phyloP scores from a whole-genome alignment of 2,888 invertebrate species.

The Apoda limacodes region DNA sequence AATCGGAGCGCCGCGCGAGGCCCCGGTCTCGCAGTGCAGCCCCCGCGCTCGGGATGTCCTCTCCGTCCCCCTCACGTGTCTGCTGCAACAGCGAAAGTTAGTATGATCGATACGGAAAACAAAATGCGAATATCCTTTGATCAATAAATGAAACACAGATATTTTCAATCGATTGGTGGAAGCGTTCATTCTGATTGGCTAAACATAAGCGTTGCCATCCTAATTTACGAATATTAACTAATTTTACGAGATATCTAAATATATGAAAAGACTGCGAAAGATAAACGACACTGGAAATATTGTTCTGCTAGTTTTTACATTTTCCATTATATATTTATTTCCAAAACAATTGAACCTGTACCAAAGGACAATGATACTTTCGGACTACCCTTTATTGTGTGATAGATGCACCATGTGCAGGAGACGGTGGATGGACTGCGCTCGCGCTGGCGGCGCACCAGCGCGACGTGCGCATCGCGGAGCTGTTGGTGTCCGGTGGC shows the following conservation, averaged over 20 bases:
- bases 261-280: no score
- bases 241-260: no score
- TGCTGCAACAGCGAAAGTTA: constrained; percentile 27
- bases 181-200: no score
- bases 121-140: no score
- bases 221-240: no score
- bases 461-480: constrained; percentile 76
- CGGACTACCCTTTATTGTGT: constrained; percentile 4
- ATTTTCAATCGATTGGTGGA: no score
- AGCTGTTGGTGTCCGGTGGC: constrained; percentile 81
- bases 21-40: constrained; percentile 29
- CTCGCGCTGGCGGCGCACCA: constrained; percentile 51
- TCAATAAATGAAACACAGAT: no score
- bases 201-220: no score
- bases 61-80: constrained; percentile 22
- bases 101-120: no score
- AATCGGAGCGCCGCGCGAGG: constrained; percentile 20
- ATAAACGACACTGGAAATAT: no score
- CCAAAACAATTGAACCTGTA: background rate
- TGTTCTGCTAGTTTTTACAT: no score
- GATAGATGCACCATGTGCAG: constrained; percentile 19
- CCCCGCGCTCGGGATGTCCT: constrained; percentile 25
- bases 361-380: no score
- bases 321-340: background rate
- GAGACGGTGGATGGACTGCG: constrained; percentile 47